Percentiles rank a stretch among this genome's conserved stretches.
Conservation (phyloP, 2,797 vertebrate species). For the Sebastes minor region DNA sequence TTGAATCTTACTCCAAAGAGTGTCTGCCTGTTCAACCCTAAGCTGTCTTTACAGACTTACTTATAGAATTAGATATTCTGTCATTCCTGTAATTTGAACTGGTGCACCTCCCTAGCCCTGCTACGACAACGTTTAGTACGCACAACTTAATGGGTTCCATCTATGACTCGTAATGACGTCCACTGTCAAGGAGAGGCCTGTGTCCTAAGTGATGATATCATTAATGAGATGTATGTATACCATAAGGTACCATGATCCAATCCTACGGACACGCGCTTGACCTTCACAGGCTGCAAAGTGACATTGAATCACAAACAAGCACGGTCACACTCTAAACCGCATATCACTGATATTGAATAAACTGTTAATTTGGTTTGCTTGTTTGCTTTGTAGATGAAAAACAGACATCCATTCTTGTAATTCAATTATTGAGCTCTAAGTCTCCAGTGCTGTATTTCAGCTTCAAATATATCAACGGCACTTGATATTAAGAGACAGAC, state of each 20-base stretch:
- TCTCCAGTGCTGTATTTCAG: constrained; percentile 3
- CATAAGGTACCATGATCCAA: constrained; percentile 20
- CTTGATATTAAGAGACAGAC: constrained; percentile 9
- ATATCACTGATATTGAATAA: constrained; percentile 16
- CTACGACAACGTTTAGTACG: not conserved
- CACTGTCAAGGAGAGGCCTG: constrained; percentile 4
- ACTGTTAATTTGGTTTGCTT: constrained; percentile 12
- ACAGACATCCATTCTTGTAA: constrained; percentile 1
- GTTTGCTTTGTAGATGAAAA: constrained; percentile 15
- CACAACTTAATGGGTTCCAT: constrained; percentile 1
- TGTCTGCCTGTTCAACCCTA: constrained; percentile 4
- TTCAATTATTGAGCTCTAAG: not conserved
- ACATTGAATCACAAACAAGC: not conserved
- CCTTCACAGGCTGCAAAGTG: constrained; percentile 25
- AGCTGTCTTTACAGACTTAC: constrained; percentile 4
- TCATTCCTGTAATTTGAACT: constrained; percentile 18
- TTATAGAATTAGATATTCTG: not conserved
- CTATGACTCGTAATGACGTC: constrained; percentile 6
- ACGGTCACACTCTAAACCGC: not conserved
- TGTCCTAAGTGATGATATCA: constrained; percentile 27
- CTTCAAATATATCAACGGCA: constrained; percentile 3
- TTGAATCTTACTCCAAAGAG: constrained; percentile 14
- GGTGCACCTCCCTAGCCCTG: not conserved
- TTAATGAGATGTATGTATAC: constrained; percentile 29
- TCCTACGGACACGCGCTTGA: constrained; percentile 20